phyloP scores from a whole-genome alignment of 2,888 invertebrate species.

The Micoletzkya japonica region DNA sequence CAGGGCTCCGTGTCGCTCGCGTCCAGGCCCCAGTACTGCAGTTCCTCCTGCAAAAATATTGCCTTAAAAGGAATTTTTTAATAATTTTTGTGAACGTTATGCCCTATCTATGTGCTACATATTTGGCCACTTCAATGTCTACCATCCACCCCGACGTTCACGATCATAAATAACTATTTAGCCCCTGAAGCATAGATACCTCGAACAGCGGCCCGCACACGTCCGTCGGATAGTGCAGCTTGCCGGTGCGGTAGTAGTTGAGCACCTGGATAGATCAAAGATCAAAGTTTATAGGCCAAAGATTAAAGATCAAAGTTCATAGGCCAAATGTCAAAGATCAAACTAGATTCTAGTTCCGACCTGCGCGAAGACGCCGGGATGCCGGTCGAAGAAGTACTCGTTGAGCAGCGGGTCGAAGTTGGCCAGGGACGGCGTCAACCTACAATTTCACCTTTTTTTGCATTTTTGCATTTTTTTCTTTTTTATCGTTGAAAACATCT shows the following conservation, averaged over 20 bases:
- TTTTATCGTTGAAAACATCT: too few species aligned
- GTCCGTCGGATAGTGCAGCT: constrained; percentile 95
- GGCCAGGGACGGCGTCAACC: constrained; percentile 86
- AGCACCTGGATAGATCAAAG: constrained; percentile 72
- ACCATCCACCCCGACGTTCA: too few species aligned
- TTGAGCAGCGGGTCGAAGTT: constrained; percentile 99
- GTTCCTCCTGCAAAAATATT: constrained; percentile 72
- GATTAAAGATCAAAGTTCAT: too few species aligned
- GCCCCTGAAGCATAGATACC: constrained; percentile 1
- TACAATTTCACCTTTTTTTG: too few species aligned
- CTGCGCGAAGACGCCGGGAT: constrained; percentile 80
- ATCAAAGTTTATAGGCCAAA: too few species aligned
- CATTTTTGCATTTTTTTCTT: too few species aligned
- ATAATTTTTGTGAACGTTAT: too few species aligned
- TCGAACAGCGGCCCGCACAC: constrained; percentile 97
- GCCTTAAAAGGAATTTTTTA: too few species aligned
- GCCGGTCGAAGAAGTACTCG: constrained; percentile 94
- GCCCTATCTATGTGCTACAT: too few species aligned
- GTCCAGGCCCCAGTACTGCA: constrained; percentile 96
- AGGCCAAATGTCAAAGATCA: too few species aligned
- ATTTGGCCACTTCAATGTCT: too few species aligned
- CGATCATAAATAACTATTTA: too few species aligned
- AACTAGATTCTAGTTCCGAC: constrained; percentile 28
- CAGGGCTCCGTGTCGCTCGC: constrained; percentile 99
- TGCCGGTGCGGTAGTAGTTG: constrained; percentile 80